phyloP scores from a whole-genome alignment of 2,797 vertebrate species.

The Sebastes variabilis region DNA sequence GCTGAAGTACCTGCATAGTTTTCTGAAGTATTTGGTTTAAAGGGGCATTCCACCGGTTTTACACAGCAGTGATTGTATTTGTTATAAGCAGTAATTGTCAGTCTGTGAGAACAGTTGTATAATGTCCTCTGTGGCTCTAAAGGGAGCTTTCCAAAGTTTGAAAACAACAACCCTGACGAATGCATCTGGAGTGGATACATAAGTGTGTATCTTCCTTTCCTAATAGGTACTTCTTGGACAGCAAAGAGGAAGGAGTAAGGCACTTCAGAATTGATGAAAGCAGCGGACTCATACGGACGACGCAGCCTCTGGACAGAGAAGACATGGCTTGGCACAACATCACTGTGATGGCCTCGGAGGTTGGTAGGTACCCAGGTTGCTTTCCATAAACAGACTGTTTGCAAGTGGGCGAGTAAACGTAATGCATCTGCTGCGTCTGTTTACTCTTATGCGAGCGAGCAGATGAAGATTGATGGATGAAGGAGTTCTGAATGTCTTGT shows the following conservation, averaged over 20 bases:
- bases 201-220: background rate
- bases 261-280: conserved; percentile 92
- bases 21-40: background rate
- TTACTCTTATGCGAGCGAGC: background rate
- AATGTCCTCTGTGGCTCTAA: background rate
- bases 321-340: conserved; percentile 94
- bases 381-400: conserved; percentile 3
- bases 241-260: conserved; percentile 82
- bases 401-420: background rate
- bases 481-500: background rate
- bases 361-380: conserved; percentile 84
- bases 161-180: background rate
- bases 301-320: conserved; percentile 91
- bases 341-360: conserved; percentile 94
- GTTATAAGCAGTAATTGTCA: background rate
- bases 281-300: conserved; percentile 92
- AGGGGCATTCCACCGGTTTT: background rate
- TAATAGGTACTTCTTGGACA: conserved; percentile 91
- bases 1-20: background rate
- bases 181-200: background rate
- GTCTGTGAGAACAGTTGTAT: background rate
- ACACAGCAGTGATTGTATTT: background rate
- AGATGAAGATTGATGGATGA: background rate
- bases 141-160: background rate
- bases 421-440: background rate